Percentiles rank a stretch among this genome's conserved stretches.
These are phyloP conservation scores for Coranthus polyacanthus DNA, from an alignment of 2,797 vertebrate species.

Conservation along the genomic window DNA sequence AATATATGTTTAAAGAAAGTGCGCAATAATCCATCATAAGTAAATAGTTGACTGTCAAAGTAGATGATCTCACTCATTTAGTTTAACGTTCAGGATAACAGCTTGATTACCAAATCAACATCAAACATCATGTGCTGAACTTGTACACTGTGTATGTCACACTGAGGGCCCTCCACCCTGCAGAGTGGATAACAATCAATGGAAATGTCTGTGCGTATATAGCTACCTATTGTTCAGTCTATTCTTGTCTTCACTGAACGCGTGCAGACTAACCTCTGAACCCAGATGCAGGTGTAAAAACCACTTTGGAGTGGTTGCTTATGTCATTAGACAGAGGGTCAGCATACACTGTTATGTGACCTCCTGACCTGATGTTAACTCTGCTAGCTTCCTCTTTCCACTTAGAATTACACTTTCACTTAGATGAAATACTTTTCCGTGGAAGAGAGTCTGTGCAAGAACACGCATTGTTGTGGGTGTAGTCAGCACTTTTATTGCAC, in stretches of 20 bases:
- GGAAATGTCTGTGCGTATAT: slow-evolving; percentile 9
- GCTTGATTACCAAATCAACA: no score
- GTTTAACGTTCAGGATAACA: no score
- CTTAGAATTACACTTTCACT: slow-evolving; percentile 16
- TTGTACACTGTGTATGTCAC: background rate
- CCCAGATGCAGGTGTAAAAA: slow-evolving; percentile 44
- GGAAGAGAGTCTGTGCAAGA: background rate
- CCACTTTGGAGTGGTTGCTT: slow-evolving; percentile 19
- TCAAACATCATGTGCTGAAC: no score
- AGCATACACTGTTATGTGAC: slow-evolving; percentile 36
- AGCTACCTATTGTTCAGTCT: slow-evolving; percentile 21
- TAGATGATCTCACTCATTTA: no score
- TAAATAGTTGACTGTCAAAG: no score
- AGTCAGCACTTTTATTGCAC: background rate
- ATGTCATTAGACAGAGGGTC: slow-evolving; percentile 36
- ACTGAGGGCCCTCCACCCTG: background rate
- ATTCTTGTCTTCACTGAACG: slow-evolving; percentile 40
- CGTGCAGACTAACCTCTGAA: slow-evolving; percentile 57
- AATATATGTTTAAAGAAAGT: no score
- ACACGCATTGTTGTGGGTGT: background rate
- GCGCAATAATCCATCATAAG: no score
- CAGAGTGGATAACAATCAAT: background rate
- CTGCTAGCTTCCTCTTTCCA: slow-evolving; percentile 66
- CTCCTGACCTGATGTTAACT: slow-evolving; percentile 2
- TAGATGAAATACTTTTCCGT: slow-evolving; percentile 40